A percentile compares a stretch with the other conserved stretches of the same genome.
Evolutionary conservation across 2,797 vertebrate genomes (phyloP).

Genomic region (Strix occidentalis): DNA sequence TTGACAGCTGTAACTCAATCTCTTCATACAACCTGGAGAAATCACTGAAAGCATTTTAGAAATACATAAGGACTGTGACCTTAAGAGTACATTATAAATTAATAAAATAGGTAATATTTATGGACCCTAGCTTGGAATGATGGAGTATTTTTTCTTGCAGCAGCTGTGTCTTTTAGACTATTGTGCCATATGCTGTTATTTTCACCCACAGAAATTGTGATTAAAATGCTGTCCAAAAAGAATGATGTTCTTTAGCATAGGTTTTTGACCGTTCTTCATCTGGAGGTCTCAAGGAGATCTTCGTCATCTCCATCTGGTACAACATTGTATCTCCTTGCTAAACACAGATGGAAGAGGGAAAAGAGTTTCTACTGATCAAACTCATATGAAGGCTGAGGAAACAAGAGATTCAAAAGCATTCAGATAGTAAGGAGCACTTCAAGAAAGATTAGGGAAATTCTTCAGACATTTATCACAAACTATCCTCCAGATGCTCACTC

Average conservation of each 20-base stretch:
- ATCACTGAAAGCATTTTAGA: not conserved
- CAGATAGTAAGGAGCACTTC: not conserved
- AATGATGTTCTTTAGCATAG: not conserved
- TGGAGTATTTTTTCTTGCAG: not conserved
- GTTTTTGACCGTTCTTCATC: slow-evolving; percentile 10
- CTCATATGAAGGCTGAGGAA: not conserved
- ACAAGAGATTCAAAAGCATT: not conserved
- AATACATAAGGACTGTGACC: not conserved
- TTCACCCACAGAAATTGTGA: not conserved
- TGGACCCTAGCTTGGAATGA: not conserved
- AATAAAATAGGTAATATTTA: not conserved
- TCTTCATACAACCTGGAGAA: not conserved
- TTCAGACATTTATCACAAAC: slow-evolving; percentile 11
- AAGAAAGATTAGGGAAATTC: slow-evolving; percentile 22
- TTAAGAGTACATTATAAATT: not conserved
- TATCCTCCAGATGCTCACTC: not conserved
- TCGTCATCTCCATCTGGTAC: not conserved
- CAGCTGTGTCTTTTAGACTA: not conserved
- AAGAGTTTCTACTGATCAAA: not conserved
- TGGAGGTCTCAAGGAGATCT: not conserved
- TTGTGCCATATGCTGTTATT: not conserved
- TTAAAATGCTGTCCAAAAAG: slow-evolving; percentile 7
- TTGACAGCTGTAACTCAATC: not conserved
- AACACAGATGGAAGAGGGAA: not conserved
- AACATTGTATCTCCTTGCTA: not conserved